Evolutionary conservation across 2,113 vertebrate species (phyloP), one percentile per base, ranked within the genome.

Genomic region (Amazona vittata): DNA sequence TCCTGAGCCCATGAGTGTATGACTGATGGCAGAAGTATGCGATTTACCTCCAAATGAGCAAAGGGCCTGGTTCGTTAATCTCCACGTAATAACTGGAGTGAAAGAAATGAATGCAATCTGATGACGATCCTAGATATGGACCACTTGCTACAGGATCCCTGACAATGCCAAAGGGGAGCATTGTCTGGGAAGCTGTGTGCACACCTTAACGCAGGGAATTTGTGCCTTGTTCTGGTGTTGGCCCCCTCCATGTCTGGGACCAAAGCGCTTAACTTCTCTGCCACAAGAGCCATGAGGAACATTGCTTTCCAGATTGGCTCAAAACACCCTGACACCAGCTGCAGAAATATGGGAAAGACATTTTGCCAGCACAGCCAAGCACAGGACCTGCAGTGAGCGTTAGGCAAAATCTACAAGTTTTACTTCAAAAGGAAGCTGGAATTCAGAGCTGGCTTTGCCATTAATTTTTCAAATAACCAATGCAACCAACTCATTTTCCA

Each of bases 401-500:
- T 21, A 84, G 75, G 83, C 47, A 82, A 91, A 91, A 91, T 35
- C 70, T 93, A 47, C 43, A 50, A 83, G 44, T 67, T 94, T 93
- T 74, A 90, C 87, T 94, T 95, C 76, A 39, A 94, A 93, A 77
- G 75, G 55, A 53, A 94, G 44, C 9, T 76, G 64, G 57, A 96
- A 89, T 93, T 94, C 85, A 85, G 81, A 95, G 81, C 47, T 60
- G 60, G 83, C 71, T 59, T 52, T 43, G 33, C 21, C 29, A 10
- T 64, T 90, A 93, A 79, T 90, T 96, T 96, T 94, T 93, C 77
- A 92, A 93, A 82, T 88, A 95, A 95, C 77, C 94, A 94, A 70
- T 44, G 37, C 37, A 82, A 71, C 77, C 70, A 83, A 93, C 75
- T 97, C 55, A 92, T 96, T 96, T 95, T 95, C 97, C 95, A 97